A percentile compares a stretch with the other conserved stretches of the same genome.
phyloP scores from a whole-genome alignment of 2,888 invertebrate genomes.

The Sphinx pinastri region DNA sequence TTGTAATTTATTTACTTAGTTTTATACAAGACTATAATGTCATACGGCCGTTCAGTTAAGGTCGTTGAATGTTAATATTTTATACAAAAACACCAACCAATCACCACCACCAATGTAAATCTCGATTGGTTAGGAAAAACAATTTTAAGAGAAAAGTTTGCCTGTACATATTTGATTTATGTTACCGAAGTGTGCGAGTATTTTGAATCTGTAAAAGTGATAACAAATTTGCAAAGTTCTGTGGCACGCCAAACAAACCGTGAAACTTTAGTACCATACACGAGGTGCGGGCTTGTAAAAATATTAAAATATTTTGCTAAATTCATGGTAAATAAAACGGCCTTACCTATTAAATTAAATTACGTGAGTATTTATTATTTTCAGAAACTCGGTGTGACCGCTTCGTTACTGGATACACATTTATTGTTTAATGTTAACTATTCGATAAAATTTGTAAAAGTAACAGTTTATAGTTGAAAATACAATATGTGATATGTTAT shows the following conservation, averaged over 20 bases:
- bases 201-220: conserved; percentile 33
- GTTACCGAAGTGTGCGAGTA: conserved; percentile 28
- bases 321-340: not conserved
- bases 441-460: no score
- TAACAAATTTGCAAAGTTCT: conserved; percentile 35
- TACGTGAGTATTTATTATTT: not conserved
- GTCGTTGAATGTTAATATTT: not conserved
- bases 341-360: not conserved
- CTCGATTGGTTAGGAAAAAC: conserved; percentile 7
- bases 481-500: no score
- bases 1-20: not conserved
- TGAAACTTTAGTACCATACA: conserved; percentile 30
- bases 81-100: not conserved
- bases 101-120: conserved; percentile 1
- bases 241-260: conserved; percentile 28
- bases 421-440: no score
- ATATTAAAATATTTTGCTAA: not conserved
- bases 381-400: no score
- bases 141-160: conserved; percentile 1
- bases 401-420: no score
- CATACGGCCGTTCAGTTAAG: not conserved
- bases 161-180: conserved; percentile 4
- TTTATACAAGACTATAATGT: not conserved
- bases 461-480: no score
- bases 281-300: conserved; percentile 6